Evolutionary conservation across 2,888 invertebrate genomes (phyloP), one percentile per base, ranked within the genome.

Genomic region (Trilocha varians): DNA sequence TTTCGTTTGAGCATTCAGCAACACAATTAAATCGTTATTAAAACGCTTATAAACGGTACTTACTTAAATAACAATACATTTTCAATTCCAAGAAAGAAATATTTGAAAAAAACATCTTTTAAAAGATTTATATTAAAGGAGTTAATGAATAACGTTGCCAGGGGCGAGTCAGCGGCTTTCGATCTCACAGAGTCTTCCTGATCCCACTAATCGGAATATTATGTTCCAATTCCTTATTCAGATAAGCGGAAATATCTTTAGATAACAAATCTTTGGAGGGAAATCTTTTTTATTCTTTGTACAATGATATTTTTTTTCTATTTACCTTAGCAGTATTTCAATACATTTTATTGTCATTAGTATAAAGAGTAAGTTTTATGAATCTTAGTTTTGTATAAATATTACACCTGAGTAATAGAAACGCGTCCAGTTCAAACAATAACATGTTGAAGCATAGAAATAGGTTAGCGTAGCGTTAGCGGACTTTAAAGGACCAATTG

Each of bases 181-280:
- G 70, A 74, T 75, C 71, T 69, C 57, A 62, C 56, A 51, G 60
- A 59, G 62, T 65, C 54, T 64, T 62, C 55, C 55, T 58, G 71
- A 70, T 69, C 62, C 54, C 54, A 47, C 66, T 80, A 82, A 83
- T 79, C 74, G 76, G 60, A 77, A 78, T 75, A 73, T 78, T 72
- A 70, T 78, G 77, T 78, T 73, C 64, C 59, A 65, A 70, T 71
- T 59, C 54, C 57, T 53, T 55, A 48, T 65, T 50, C 57, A 62
- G 57, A 62, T 56, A 60, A 62, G 45, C 49, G 46, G 49, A 53
- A 52, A 40, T 40, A 40, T 40, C 34, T 36, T 38, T 38, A 38
- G 15, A 38, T 36, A 42, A 42, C 25, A 25, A 25, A 25, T 25
- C 25, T 25, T 25, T 11, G 25, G 11, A 25, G 5, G 6, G 11